Evolutionary conservation across 2,888 invertebrate genomes (phyloP).

Genomic region (Drosophila cognata): DNA sequence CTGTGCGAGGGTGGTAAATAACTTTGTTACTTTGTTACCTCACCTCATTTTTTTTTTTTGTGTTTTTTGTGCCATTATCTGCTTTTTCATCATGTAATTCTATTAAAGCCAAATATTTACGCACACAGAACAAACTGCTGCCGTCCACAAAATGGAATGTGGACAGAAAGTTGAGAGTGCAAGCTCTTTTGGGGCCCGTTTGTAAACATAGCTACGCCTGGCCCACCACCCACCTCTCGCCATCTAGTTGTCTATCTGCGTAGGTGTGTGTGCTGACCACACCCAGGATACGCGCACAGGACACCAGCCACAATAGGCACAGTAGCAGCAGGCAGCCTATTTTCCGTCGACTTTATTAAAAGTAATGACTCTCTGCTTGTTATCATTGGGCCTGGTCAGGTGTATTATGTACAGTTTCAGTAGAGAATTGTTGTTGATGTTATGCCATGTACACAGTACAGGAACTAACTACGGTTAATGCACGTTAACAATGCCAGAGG

Average conservation of each 20-base stretch:
- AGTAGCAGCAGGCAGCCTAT: constrained; percentile 10
- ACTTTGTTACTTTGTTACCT: constrained; percentile 34
- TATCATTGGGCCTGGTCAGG: constrained; percentile 28
- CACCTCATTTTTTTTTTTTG: neutral
- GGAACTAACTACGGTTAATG: constrained; percentile 29
- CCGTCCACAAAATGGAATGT: neutral
- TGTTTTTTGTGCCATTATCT: constrained; percentile 15
- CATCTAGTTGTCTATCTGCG: constrained; percentile 8
- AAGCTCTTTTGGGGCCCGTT: constrained; percentile 31
- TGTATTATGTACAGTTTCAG: constrained; percentile 19
- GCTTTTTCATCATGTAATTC: constrained; percentile 74
- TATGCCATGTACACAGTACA: neutral
- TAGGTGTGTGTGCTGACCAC: constrained; percentile 43
- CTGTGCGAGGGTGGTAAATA: constrained; percentile 52
- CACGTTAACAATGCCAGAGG: constrained; percentile 6
- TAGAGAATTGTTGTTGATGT: constrained; percentile 27
- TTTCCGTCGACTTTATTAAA: constrained; percentile 65
- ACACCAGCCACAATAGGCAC: constrained; percentile 11
- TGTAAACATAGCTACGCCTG: constrained; percentile 18
- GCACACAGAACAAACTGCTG: constrained; percentile 37
- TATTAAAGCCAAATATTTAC: constrained; percentile 80
- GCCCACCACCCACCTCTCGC: neutral
- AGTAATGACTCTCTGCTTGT: constrained; percentile 67
- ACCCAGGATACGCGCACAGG: constrained; percentile 26
- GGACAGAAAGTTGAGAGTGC: constrained; percentile 29